Base-by-base conservation (phyloP, 1,140 invertebrate species). In the Caenorhabditis remanei region DNA sequence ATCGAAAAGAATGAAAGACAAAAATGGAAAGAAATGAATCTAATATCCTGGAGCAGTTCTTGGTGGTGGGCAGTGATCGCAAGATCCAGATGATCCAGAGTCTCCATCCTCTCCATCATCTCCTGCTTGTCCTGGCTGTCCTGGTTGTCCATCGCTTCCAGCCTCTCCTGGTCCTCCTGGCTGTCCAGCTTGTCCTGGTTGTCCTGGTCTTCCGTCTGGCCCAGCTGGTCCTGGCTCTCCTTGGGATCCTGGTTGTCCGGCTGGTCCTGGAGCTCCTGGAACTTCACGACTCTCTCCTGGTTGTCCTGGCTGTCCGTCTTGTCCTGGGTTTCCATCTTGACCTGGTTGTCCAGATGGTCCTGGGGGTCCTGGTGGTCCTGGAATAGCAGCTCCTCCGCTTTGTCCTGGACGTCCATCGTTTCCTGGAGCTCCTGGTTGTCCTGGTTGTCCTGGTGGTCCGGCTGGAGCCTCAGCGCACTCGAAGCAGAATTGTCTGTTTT, bases 401-500 rank as follows among this genome's bases (percentile, higher is more conserved):
- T 53, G n/a, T 86, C 85, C 87, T 55, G 65, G 56, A 24, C 50
- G 63, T 71, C 89, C 89, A 56, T 61, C 24, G 48, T 90, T 87
- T 86, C 89, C 89, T n/a, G 50, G 46, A 16, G 89, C 89, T 67
- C 89, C 89, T 53, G 89, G 83, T 24, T 88, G 89, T 86, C 88
- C 89, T 61, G 84, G 41, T 53, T 87, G 84, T 88, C 89, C 89
- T 79, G 89, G 56, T 58, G 87, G 89, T 85, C 89, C 88, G 41
- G 89, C 58, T 24, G 89, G 89, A 79, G 85, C 89, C 21, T 87
- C 89, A 16, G 87, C 89, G 67, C 89, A 90, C 71, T 90, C 89
- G 85, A 90, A 90, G 89, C 89, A 90, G 84, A 88, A 90, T 87
- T 88, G 79, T n/a, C 84, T 88, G n/a, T 67, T 50, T 43, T 86